Base-by-base conservation (phyloP, 2,797 vertebrate species). In the Micrastur ruficollis region DNA sequence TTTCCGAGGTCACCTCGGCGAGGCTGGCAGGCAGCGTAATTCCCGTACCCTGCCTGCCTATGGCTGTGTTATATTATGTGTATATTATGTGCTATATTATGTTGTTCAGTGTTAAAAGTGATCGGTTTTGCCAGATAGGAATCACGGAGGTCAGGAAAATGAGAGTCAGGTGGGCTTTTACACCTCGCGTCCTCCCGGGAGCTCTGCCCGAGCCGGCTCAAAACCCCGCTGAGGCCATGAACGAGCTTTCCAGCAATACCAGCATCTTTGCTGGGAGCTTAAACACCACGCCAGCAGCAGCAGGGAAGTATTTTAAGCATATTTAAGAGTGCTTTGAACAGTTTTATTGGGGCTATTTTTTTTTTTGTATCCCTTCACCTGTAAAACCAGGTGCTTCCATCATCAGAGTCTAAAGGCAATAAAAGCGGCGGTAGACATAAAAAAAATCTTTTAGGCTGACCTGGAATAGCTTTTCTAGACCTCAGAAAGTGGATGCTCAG, bases 1-100 rank as follows among this genome's bases (percentile, higher is more conserved):
- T 34, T 70, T 44, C 40, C 0, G 2, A 42, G 58, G 67, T 25
- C 0, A 0, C 55, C 34, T 59, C 2, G 8, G 47, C 0, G 1
- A 71, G 81, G 38, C 61, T 36, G 85, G 66, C 55, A 32, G 63
- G 50, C 50, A 78, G 32, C 0, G 0, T 29, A 29, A 86, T 65
- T 73, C 67, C 67, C 6, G 1, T 38, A 8, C n/a, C 68, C 67
- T 26, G 5, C 46, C 66, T 53, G 44, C 44, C 42, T 10, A 2
- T 12, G 14, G 31, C 62, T 59, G 8, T 23, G 42, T 56, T n/a
- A 11, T 44, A 53, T 34, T 53, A 23, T 4, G 34, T 9, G 9
- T 44, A 44, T 44, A 44, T 44, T 17, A 44, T 53, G 8, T 29
- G 42, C 52, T n/a, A 11, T 44, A 53, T 34, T 53, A 23, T 5